These are phyloP conservation scores for Sipha maydis DNA, from an alignment of 2,888 invertebrate species.

Conservation along the genomic window DNA sequence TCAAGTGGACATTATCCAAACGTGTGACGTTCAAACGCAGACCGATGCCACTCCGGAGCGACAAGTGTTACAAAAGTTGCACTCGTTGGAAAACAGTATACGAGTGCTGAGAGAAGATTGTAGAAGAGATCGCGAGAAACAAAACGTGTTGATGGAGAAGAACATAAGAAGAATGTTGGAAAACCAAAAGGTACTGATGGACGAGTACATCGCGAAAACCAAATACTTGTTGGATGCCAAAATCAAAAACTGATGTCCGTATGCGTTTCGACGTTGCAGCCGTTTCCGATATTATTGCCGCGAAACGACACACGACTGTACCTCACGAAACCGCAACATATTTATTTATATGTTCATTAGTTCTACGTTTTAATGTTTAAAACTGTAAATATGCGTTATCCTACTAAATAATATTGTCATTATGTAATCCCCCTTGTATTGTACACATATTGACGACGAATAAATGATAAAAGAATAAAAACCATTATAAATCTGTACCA, in stretches of 20 bases:
- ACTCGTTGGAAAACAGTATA: slow-evolving; percentile 23
- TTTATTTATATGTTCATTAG: too few relatives aligned
- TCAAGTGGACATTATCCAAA: slow-evolving; percentile 48
- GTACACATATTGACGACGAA: too few relatives aligned
- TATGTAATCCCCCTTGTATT: too few relatives aligned
- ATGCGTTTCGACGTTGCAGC: not conserved
- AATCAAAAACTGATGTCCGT: slow-evolving; percentile 20
- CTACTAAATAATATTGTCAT: too few relatives aligned
- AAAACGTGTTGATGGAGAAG: slow-evolving; percentile 32
- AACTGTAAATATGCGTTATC: too few relatives aligned
- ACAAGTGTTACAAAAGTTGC: slow-evolving; percentile 19
- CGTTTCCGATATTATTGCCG: too few relatives aligned
- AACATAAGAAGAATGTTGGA: not conserved
- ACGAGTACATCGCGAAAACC: slow-evolving; percentile 5
- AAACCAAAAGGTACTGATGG: slow-evolving; percentile 39
- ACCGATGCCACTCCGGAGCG: slow-evolving; percentile 17
- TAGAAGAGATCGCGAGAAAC: slow-evolving; percentile 18
- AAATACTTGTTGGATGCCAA: not conserved
- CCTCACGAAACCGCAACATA: too few relatives aligned
- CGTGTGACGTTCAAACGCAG: slow-evolving; percentile 46
- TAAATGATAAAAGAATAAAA: too few relatives aligned
- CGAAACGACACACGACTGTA: too few relatives aligned
- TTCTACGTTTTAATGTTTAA: too few relatives aligned
- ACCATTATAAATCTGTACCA: too few relatives aligned
- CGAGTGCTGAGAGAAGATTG: slow-evolving; percentile 11